Conservation (phyloP, 2,797 vertebrate genomes). For the Crossoptilon crossoptilon region DNA sequence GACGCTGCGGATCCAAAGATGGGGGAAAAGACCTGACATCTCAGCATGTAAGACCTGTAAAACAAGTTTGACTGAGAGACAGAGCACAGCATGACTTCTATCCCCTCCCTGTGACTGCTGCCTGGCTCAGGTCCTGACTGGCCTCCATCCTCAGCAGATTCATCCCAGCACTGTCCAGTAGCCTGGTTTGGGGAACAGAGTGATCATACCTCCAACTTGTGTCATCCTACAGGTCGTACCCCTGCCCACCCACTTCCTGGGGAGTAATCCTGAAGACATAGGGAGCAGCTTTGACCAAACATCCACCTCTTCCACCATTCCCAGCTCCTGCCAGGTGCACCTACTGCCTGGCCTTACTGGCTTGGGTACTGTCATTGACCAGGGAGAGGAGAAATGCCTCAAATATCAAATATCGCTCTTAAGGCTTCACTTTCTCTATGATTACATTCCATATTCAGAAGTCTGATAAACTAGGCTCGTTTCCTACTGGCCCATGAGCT, state of each 20-base stretch:
- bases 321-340: neutral
- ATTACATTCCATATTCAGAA: neutral
- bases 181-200: neutral
- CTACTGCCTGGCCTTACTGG: neutral
- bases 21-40: neutral
- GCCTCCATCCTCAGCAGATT: neutral
- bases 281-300: neutral
- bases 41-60: neutral
- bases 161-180: neutral
- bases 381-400: neutral
- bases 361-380: neutral
- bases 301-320: neutral
- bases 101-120: neutral
- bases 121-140: neutral
- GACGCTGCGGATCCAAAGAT: neutral
- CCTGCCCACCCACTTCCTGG: neutral
- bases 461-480: neutral
- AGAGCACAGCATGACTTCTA: neutral
- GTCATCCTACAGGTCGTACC: neutral
- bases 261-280: no score
- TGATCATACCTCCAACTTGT: neutral
- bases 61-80: neutral
- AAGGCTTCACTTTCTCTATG: neutral
- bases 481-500: neutral
- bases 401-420: neutral